These are phyloP conservation scores for Sebastiscus tertius DNA, from an alignment of 2,797 vertebrate genomes.

Conservation along the genomic window DNA sequence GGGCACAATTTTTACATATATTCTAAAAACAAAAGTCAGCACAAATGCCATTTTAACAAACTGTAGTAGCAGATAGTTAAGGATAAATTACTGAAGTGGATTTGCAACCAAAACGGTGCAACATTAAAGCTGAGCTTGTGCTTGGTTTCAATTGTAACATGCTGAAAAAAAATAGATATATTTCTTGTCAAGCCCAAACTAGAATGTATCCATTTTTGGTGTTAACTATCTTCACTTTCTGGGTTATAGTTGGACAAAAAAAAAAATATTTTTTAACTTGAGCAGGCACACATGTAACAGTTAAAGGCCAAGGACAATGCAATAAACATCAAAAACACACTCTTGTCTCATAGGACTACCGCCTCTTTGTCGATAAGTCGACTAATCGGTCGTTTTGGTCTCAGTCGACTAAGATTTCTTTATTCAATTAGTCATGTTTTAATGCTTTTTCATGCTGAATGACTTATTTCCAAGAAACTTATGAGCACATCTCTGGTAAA, in stretches of 20 bases:
- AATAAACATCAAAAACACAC: not conserved
- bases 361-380: too few species aligned
- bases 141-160: not conserved
- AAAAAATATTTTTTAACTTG: too few species aligned
- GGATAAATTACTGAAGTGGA: not conserved
- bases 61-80: not conserved
- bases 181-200: too few species aligned
- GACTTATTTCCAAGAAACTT: too few species aligned
- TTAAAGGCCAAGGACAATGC: not conserved
- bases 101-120: not conserved
- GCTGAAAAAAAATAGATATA: not conserved
- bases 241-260: not conserved
- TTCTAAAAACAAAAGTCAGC: not conserved
- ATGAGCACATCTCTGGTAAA: too few species aligned
- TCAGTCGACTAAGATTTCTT: too few species aligned
- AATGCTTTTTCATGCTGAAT: too few species aligned
- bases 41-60: not conserved
- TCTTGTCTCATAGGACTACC: not conserved
- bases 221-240: not conserved
- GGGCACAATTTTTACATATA: not conserved
- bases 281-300: not conserved
- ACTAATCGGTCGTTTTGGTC: too few species aligned
- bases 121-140: not conserved
- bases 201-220: not conserved
- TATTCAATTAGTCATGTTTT: too few species aligned